A percentile compares a stretch with the other conserved stretches of the same genome.
Conservation (phyloP, 2,888 invertebrate species). For the Uloborus plumipes region DNA sequence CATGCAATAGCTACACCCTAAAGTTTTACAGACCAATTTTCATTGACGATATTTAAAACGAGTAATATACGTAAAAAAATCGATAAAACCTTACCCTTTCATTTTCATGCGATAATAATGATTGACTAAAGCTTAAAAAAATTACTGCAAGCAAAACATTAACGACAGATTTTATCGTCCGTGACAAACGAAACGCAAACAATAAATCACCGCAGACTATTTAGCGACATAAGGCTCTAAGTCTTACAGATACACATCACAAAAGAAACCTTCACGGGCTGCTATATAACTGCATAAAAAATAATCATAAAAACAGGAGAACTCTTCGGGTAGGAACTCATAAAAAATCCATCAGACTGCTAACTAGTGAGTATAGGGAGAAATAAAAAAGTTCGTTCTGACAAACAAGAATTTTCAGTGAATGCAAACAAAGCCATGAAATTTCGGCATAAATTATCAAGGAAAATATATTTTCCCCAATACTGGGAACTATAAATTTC, state of each 20-base stretch:
- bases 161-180: too few relatives aligned
- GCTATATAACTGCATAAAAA: constrained; percentile 7
- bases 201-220: not conserved
- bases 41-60: too few relatives aligned
- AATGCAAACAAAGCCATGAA: constrained; percentile 36
- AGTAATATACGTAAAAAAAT: too few relatives aligned
- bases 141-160: too few relatives aligned
- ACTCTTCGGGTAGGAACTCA: constrained; percentile 11
- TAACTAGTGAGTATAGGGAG: constrained; percentile 5
- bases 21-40: too few relatives aligned
- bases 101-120: too few relatives aligned
- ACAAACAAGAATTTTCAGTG: constrained; percentile 12
- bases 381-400: constrained; percentile 3
- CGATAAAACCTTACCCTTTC: too few relatives aligned
- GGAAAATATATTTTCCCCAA: too few relatives aligned
- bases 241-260: constrained; percentile 15
- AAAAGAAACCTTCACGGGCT: constrained; percentile 22
- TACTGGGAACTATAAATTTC: too few relatives aligned
- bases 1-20: too few relatives aligned
- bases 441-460: constrained; percentile 18
- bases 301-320: constrained; percentile 9
- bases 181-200: too few relatives aligned
- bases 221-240: not conserved
- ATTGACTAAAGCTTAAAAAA: too few relatives aligned
- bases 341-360: constrained; percentile 24